Evolutionary conservation across 2,797 vertebrate genomes (phyloP), one percentile per base, ranked within the genome.

Genomic region (Mus minutoides): DNA sequence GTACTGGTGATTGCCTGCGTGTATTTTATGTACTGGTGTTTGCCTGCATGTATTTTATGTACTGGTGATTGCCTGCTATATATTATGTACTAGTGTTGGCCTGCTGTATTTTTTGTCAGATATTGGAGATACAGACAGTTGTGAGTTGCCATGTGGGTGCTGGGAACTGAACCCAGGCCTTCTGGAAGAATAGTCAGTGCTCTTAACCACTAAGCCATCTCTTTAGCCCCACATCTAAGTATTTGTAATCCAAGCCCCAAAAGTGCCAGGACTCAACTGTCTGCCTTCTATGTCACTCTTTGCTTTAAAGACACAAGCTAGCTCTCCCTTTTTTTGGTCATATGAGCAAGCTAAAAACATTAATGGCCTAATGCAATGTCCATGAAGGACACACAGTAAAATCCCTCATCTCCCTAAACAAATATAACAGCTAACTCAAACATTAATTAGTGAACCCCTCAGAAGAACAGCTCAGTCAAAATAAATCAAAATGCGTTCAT

Each of bases 351-450:
- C 84, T 10, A 90, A 96, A 96, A 93, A 3, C 92, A 97, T 49
- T 60, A 89, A 71, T 19, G 79, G 14, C 1, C 92, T 92, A 94
- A 94, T 67, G 37, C n/a, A 90, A 69, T 46, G 40, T 31, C 46
- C 54, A 49, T 19, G 46, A 85, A 29, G 26, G 31, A 73, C n/a
- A 75, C 93, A 83, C n/a, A 69, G 12, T 31, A 95, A 93, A 80
- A 86, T 75, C 34, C 60, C 64, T 73, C 83, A 94, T 75, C 14
- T 91, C 31, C 54, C 17, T 78, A n/a, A 6, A 56, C 40, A 91
- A 96, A 96, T 49, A 83, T 85, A 95, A 90, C 3, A 88, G n/a
- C 37, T 58, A 26, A 92, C 46, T 85, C 34, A 77, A 92, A 95
- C 46, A 56, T 84, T 62, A 85, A 40, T 85, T 79, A 94, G 88